phyloP scores from a whole-genome alignment of 2,797 vertebrate species.

The Dromococcyx pavoninus region DNA sequence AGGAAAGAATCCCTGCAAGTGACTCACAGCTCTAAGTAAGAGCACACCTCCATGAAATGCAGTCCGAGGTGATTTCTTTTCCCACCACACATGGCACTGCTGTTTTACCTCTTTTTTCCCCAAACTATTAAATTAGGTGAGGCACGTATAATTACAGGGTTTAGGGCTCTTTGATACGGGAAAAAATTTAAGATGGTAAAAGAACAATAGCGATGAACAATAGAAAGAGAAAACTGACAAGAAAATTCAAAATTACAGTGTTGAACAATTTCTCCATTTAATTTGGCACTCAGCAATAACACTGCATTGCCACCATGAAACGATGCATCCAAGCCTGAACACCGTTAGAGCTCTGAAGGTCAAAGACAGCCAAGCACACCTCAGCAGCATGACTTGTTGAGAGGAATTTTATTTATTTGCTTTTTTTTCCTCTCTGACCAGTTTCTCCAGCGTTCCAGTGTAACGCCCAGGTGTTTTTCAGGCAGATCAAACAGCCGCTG shows the following conservation, averaged over 20 bases:
- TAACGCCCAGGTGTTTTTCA: background rate
- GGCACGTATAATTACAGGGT: slow-evolving; percentile 1
- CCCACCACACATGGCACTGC: background rate
- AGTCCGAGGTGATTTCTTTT: background rate
- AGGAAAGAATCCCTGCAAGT: background rate
- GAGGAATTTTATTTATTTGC: too few species aligned
- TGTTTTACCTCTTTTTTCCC: background rate
- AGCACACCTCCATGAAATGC: background rate
- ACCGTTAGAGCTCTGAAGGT: background rate
- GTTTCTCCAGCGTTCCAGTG: background rate
- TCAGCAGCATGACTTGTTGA: background rate
- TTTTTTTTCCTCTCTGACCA: background rate
- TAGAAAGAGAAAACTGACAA: background rate
- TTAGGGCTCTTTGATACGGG: background rate
- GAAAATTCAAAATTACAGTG: background rate
- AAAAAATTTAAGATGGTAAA: background rate
- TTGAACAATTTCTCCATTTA: background rate
- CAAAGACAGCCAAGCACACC: accelerated
- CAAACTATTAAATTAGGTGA: background rate
- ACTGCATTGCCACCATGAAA: background rate
- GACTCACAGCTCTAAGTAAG: background rate
- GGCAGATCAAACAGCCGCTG: background rate
- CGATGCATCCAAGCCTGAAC: background rate
- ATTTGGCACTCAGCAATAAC: background rate
- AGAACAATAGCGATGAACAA: slow-evolving; percentile 8